phyloP scores from a whole-genome alignment of 2,888 invertebrate genomes.

The Scotopteryx bipunctaria region DNA sequence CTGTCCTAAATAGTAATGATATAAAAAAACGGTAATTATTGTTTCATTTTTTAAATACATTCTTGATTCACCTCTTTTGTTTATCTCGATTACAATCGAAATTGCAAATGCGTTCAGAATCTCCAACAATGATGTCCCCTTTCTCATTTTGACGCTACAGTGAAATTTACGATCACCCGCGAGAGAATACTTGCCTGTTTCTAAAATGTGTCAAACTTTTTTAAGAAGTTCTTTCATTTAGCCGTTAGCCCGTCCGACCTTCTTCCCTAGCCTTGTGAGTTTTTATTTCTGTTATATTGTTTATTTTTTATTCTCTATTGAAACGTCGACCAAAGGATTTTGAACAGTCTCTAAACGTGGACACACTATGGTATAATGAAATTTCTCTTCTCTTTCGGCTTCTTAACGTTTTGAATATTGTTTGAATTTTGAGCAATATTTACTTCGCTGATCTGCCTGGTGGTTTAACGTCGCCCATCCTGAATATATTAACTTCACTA shows the following conservation, averaged over 20 bases:
- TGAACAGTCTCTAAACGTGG: constrained; percentile 63
- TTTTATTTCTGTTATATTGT: constrained; percentile 71
- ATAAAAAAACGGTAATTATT: not conserved
- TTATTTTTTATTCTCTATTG: constrained; percentile 79
- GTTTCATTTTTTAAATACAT: not conserved
- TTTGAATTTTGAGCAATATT: constrained; percentile 4
- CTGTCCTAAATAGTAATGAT: not conserved
- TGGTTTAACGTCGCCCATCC: not conserved
- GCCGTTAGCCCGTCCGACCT: constrained; percentile 76
- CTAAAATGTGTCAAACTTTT: constrained; percentile 83
- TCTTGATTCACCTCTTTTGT: not conserved
- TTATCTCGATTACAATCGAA: constrained; percentile 7
- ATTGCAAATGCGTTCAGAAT: constrained; percentile 67
- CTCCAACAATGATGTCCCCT: constrained; percentile 80
- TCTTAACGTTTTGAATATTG: constrained; percentile 43
- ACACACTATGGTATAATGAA: constrained; percentile 65
- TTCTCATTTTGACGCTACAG: constrained; percentile 79
- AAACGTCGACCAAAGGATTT: constrained; percentile 73
- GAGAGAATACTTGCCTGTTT: constrained; percentile 78
- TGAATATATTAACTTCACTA: too few relatives aligned
- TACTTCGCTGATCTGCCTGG: not conserved
- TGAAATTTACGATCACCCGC: constrained; percentile 76
- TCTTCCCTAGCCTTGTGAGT: constrained; percentile 72
- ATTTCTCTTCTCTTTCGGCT: constrained; percentile 54
- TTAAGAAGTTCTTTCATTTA: constrained; percentile 82